These are phyloP conservation scores for Rhizomys pruinosus DNA, from an alignment of 2,113 vertebrate genomes.

Conservation along the genomic window DNA sequence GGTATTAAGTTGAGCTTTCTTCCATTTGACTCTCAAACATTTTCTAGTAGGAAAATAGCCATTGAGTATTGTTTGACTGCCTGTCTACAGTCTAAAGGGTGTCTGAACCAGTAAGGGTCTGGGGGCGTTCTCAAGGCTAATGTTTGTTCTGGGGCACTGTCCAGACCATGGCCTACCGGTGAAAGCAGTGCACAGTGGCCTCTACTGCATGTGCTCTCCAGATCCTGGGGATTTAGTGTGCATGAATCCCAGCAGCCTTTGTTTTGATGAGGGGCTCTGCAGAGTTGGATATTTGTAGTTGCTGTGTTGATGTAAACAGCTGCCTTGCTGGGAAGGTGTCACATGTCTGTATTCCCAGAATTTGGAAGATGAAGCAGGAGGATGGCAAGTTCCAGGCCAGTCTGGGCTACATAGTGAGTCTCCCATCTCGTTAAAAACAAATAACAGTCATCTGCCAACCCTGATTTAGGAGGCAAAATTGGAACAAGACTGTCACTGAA, in stretches of 20 bases:
- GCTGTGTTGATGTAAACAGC: not conserved
- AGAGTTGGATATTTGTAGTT: not conserved
- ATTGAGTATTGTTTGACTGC: not conserved
- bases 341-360: not conserved
- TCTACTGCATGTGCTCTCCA: not conserved
- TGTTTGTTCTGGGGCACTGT: constrained; percentile 17
- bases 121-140: not conserved
- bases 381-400: not conserved
- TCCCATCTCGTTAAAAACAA: not conserved
- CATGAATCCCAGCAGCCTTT: not conserved
- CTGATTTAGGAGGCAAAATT: not conserved
- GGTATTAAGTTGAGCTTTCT: not conserved
- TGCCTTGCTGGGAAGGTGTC: not conserved
- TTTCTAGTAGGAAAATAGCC: not conserved
- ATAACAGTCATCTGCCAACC: not conserved
- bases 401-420: not conserved
- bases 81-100: not conserved
- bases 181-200: not conserved
- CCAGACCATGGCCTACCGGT: not conserved
- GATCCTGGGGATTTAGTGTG: too few species aligned
- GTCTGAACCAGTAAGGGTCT: not conserved
- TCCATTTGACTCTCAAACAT: not conserved
- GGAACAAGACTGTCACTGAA: not conserved
- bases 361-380: not conserved
- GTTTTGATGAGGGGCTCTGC: not conserved